A percentile compares a stretch with the other conserved stretches of the same genome.
Conservation (phyloP, 2,888 invertebrate species). For the Cantharis flavilabris region DNA sequence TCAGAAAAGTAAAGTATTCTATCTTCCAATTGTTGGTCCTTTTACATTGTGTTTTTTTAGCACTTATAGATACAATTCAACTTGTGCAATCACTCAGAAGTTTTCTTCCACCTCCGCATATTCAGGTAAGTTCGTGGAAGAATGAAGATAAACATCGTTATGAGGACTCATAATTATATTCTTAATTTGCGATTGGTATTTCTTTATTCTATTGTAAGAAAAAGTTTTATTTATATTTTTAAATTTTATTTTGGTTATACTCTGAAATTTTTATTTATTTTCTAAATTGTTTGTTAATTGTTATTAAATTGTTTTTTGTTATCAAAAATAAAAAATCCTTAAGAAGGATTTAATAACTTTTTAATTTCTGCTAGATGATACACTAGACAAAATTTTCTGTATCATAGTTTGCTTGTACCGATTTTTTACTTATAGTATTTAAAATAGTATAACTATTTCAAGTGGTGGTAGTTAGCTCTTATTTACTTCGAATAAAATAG, state of each 20-base stretch:
- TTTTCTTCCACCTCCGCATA: constrained; percentile 84
- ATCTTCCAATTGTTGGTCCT: not conserved
- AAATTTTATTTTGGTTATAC: not conserved
- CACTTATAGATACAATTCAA: constrained; percentile 84
- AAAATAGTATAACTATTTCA: not conserved
- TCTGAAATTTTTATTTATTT: not conserved
- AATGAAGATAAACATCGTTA: constrained; percentile 76
- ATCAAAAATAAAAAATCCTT: not conserved
- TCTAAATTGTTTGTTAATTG: not conserved
- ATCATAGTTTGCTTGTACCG: not conserved
- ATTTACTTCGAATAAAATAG: not conserved
- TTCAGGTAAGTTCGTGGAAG: constrained; percentile 88
- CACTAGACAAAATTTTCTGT: not conserved
- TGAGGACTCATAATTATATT: constrained; percentile 48
- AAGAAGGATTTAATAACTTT: not conserved
- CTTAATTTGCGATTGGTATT: not conserved
- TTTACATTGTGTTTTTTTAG: constrained; percentile 52
- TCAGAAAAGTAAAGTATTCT: constrained; percentile 72
- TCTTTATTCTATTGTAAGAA: not conserved
- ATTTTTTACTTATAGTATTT: not conserved
- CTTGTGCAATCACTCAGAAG: constrained; percentile 83
- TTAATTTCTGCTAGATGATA: not conserved
- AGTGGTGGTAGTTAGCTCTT: not conserved
- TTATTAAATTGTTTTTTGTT: not conserved
- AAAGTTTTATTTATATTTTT: not conserved